phyloP scores from a whole-genome alignment of 2,113 vertebrate genomes.

The Paratilapia polleni region DNA sequence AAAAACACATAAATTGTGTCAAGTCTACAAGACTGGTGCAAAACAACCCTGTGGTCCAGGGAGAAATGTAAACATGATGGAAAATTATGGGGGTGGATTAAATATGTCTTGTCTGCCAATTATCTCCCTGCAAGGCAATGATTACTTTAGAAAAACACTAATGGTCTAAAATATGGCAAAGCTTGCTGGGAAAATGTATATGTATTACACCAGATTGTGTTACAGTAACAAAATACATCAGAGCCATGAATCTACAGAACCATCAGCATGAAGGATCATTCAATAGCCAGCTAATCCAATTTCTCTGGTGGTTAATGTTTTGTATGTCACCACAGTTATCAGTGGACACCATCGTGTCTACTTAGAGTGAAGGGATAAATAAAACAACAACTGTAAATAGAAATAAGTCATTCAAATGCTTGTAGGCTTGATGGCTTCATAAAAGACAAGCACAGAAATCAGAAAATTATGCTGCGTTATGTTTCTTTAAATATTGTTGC shows the following conservation, averaged over 20 bases:
- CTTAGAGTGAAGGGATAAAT: slow-evolving; percentile 7
- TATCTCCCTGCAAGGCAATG: slow-evolving; percentile 1
- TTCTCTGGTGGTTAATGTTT: slow-evolving; percentile 51
- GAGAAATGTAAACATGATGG: slow-evolving; percentile 16
- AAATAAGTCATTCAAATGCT: neutral
- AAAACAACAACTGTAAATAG: slow-evolving; percentile 38
- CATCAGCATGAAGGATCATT: slow-evolving; percentile 54
- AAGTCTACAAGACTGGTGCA: neutral
- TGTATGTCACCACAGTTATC: slow-evolving; percentile 55
- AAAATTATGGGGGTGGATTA: slow-evolving; percentile 22
- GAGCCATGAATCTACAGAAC: slow-evolving; percentile 45
- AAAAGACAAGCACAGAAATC: neutral
- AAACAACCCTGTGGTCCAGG: slow-evolving; percentile 11
- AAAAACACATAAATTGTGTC: slow-evolving; percentile 1
- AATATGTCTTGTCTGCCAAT: slow-evolving; percentile 26
- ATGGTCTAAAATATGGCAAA: slow-evolving; percentile 34
- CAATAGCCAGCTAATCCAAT: slow-evolving; percentile 62
- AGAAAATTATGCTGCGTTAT: neutral
- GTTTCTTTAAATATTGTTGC: neutral
- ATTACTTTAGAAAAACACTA: slow-evolving; percentile 21
- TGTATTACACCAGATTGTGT: slow-evolving; percentile 41
- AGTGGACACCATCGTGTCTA: slow-evolving; percentile 34
- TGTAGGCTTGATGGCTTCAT: neutral
- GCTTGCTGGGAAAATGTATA: slow-evolving; percentile 20
- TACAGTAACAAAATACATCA: slow-evolving; percentile 48